Conservation (phyloP, 2,113 vertebrate species). For the Periophthalmodon schlosseri region DNA sequence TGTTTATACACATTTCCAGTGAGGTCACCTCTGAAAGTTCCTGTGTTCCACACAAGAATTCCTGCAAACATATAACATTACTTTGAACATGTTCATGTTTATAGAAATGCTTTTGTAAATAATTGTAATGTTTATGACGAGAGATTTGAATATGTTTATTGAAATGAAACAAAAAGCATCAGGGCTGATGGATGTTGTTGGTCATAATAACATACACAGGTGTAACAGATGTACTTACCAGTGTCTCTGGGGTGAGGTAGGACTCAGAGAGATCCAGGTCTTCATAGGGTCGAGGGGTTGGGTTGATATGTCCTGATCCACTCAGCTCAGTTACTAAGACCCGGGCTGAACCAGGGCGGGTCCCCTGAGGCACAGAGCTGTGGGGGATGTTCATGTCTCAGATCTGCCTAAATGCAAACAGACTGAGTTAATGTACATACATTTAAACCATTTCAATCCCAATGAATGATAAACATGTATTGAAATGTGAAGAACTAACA, state of each 20-base stretch:
- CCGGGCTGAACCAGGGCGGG: constrained; percentile 62
- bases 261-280: constrained; percentile 67
- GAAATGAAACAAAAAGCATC: too few relatives aligned
- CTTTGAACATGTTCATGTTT: neutral
- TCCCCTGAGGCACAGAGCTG: constrained; percentile 11
- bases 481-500: too few relatives aligned
- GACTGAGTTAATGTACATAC: neutral
- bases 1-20: constrained; percentile 86
- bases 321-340: constrained; percentile 79
- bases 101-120: neutral
- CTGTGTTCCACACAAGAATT: constrained; percentile 76
- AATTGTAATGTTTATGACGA: neutral
- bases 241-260: constrained; percentile 78
- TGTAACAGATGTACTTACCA: constrained; percentile 72
- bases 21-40: constrained; percentile 80
- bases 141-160: neutral
- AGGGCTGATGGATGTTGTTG: too few relatives aligned
- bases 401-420: neutral
- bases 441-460: neutral
- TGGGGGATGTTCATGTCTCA: constrained; percentile 53
- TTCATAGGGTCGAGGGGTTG: constrained; percentile 66
- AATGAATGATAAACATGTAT: neutral
- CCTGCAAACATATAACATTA: constrained; percentile 66
- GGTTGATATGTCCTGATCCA: constrained; percentile 78
- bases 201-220: too few relatives aligned